A percentile compares a stretch with the other conserved stretches of the same genome.
These are phyloP conservation scores for Meteorus sp. DNA, from an alignment of 1,140 invertebrate genomes.

Conservation along the genomic window DNA sequence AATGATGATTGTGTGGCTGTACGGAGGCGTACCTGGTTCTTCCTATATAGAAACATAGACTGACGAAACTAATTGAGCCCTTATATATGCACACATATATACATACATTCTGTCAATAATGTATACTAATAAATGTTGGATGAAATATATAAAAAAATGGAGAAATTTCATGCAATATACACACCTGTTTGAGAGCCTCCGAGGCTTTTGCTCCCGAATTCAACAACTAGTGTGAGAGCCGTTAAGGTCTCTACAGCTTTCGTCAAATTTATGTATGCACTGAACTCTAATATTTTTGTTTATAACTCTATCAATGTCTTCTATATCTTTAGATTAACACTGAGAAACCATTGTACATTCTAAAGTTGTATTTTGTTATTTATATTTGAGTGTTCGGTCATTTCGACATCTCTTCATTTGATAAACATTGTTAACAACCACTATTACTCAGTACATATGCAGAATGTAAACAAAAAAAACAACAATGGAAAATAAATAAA, in stretches of 20 bases:
- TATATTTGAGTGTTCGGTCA: too few relatives aligned
- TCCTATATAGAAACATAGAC: too few relatives aligned
- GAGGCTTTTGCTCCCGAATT: conserved; percentile 8
- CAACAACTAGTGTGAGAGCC: neutral
- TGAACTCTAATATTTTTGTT: neutral
- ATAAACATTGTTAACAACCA: neutral
- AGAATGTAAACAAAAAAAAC: conserved; percentile 8
- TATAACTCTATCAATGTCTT: neutral
- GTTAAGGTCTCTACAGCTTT: neutral
- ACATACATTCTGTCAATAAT: neutral
- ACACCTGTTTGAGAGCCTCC: conserved; percentile 11
- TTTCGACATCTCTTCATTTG: neutral
- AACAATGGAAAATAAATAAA: conserved; percentile 13
- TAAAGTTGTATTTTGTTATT: too few relatives aligned
- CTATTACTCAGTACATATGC: neutral
- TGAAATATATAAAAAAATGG: too few relatives aligned
- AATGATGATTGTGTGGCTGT: conserved; percentile 2
- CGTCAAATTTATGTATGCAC: neutral
- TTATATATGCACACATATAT: neutral
- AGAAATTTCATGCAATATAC: too few relatives aligned
- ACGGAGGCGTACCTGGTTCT: neutral
- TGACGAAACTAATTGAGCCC: too few relatives aligned
- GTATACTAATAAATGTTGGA: neutral
- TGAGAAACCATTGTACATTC: too few relatives aligned
- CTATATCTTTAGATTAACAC: too few relatives aligned